phyloP scores from a whole-genome alignment of 2,113 vertebrate genomes.

The Carassius carassius region DNA sequence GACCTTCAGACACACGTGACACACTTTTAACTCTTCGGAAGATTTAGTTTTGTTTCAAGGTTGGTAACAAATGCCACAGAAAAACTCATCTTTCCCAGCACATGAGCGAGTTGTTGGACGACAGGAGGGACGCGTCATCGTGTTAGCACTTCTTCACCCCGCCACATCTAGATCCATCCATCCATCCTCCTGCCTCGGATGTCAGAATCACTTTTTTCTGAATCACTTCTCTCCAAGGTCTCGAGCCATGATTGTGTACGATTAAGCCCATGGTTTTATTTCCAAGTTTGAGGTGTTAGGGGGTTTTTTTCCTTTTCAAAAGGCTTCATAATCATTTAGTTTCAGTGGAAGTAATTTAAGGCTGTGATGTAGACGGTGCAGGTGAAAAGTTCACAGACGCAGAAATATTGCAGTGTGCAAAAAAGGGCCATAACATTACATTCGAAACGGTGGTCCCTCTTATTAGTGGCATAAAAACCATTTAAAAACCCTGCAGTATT shows the following conservation, averaged over 20 bases:
- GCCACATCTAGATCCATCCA: slow-evolving; percentile 40
- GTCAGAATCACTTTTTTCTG: background rate
- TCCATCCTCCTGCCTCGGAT: slow-evolving; percentile 1
- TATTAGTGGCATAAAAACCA: background rate
- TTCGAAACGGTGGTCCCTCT: background rate
- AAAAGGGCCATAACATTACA: background rate
- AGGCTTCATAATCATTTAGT: background rate
- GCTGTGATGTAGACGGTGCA: background rate
- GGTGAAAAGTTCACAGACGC: background rate
- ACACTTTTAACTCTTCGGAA: slow-evolving; percentile 66
- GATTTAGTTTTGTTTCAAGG: slow-evolving; percentile 39
- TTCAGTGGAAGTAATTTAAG: background rate
- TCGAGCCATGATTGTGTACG: background rate
- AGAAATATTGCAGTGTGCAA: background rate
- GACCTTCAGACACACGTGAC: slow-evolving; percentile 50
- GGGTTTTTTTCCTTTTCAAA: background rate
- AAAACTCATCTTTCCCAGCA: slow-evolving; percentile 62
- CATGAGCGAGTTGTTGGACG: slow-evolving; percentile 60
- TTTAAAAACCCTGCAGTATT: slow-evolving; percentile 6
- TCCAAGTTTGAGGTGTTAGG: background rate
- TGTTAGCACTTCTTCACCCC: slow-evolving; percentile 39
- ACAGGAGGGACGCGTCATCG: slow-evolving; percentile 58
- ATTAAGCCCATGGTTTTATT: background rate
- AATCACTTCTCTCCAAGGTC: background rate
- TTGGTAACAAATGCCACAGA: slow-evolving; percentile 50